phyloP scores from a whole-genome alignment of 1,140 invertebrate species.

The Papilio aristodemus region DNA sequence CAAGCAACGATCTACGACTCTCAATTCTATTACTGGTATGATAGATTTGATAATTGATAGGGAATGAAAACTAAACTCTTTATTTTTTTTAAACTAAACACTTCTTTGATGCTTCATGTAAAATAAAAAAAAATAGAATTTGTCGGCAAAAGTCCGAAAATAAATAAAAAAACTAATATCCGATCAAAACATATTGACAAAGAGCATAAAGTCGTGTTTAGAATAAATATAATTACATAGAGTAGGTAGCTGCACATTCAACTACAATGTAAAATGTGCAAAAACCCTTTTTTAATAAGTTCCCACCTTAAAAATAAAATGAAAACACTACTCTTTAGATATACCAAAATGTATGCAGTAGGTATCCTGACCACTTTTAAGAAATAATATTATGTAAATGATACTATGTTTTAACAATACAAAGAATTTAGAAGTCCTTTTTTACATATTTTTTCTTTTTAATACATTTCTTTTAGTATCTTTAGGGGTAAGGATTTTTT shows the following conservation, averaged over 20 bases:
- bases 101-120: constrained; percentile 5
- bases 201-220: constrained; percentile 8
- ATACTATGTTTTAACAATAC: neutral
- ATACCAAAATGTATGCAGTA: constrained; percentile 23
- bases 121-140: neutral
- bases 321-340: constrained; percentile 23
- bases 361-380: constrained; percentile 17
- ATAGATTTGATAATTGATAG: constrained; percentile 27
- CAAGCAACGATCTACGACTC: constrained; percentile 84
- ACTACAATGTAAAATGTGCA: constrained; percentile 24
- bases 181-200: neutral
- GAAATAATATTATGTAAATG: constrained; percentile 15
- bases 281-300: constrained; percentile 21
- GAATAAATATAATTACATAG: constrained; percentile 20
- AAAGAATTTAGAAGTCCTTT: constrained; percentile 12
- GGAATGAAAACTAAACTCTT: constrained; percentile 50
- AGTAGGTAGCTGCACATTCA: constrained; percentile 30
- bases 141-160: neutral
- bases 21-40: constrained; percentile 88
- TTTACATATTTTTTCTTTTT: constrained; percentile 19
- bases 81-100: constrained; percentile 39
- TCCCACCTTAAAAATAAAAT: neutral
- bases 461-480: constrained; percentile 11
- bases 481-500: constrained; percentile 21
- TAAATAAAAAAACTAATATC: neutral